Conservation (phyloP, 2,113 vertebrate genomes). For the Colius striatus region DNA sequence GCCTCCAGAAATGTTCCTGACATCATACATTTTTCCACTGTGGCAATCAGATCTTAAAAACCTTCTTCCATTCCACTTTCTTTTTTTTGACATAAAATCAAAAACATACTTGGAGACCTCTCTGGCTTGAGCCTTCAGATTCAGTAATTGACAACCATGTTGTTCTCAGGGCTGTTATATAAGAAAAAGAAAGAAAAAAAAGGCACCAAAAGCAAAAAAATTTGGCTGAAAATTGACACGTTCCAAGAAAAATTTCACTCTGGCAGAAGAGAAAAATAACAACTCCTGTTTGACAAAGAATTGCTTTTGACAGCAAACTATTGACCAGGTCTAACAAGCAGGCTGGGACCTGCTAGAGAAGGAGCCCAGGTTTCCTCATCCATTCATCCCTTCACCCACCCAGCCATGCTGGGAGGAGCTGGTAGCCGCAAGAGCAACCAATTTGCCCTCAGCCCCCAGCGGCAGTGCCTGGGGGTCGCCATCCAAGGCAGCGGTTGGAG, state of each 20-base stretch:
- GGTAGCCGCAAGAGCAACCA: background rate
- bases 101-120: conserved; percentile 21
- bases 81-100: conserved; percentile 32
- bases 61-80: background rate
- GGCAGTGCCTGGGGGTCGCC: fast-evolving
- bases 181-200: background rate
- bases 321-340: conserved; percentile 58
- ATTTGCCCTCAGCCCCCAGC: background rate
- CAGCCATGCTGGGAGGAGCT: too few relatives aligned
- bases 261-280: background rate
- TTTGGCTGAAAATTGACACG: conserved; percentile 22
- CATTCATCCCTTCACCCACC: background rate
- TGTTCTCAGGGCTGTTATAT: background rate
- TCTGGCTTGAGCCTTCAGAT: conserved; percentile 7
- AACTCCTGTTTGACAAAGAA: background rate
- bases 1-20: background rate
- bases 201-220: conserved; percentile 18
- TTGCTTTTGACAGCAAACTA: conserved; percentile 54
- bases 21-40: fast-evolving
- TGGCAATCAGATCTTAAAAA: conserved; percentile 16
- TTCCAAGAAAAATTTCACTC: conserved; percentile 12
- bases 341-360: background rate
- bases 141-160: conserved; percentile 9
- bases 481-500: background rate
- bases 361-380: background rate